Evolutionary conservation across 2,797 vertebrate genomes (phyloP).

Genomic region (Acipenser transmontanus): DNA sequence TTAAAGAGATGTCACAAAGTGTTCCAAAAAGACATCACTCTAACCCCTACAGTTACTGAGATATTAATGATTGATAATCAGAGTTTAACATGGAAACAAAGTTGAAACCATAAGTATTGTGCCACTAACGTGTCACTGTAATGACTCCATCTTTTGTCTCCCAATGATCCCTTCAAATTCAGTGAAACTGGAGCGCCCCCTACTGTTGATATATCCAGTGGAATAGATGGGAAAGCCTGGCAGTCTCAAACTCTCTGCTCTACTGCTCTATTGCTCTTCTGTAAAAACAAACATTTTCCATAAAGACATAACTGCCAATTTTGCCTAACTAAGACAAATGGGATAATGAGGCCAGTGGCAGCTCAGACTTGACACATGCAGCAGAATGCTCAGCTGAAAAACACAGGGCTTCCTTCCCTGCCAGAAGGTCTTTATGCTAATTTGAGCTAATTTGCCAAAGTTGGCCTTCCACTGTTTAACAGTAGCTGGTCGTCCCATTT

Average conservation of each 20-base stretch:
- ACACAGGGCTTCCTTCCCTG: slow-evolving; percentile 46
- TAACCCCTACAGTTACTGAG: too few relatives aligned
- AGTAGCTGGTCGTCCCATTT: slow-evolving; percentile 51
- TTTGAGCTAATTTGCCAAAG: slow-evolving; percentile 58
- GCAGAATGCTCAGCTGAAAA: slow-evolving; percentile 44
- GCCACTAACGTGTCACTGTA: too few relatives aligned
- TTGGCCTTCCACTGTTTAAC: slow-evolving; percentile 50
- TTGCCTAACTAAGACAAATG: slow-evolving; percentile 68
- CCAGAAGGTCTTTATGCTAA: slow-evolving; percentile 68
- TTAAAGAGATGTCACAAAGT: too few relatives aligned
- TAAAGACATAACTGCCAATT: slow-evolving; percentile 66
- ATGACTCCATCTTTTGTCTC: too few relatives aligned
- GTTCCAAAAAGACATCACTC: too few relatives aligned
- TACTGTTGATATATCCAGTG: background rate
- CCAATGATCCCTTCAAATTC: background rate
- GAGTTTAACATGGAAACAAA: too few relatives aligned
- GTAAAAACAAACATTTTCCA: slow-evolving; percentile 63
- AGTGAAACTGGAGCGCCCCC: background rate
- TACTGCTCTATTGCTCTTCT: slow-evolving; percentile 54
- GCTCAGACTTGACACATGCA: slow-evolving; percentile 49
- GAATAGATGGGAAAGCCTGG: background rate
- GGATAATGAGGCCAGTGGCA: slow-evolving; percentile 60
- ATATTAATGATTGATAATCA: too few relatives aligned
- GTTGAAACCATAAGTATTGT: too few relatives aligned
- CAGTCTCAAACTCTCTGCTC: slow-evolving; percentile 40